Base-by-base conservation (phyloP, 2,888 invertebrate species). In the Erpobdella octoculata region DNA sequence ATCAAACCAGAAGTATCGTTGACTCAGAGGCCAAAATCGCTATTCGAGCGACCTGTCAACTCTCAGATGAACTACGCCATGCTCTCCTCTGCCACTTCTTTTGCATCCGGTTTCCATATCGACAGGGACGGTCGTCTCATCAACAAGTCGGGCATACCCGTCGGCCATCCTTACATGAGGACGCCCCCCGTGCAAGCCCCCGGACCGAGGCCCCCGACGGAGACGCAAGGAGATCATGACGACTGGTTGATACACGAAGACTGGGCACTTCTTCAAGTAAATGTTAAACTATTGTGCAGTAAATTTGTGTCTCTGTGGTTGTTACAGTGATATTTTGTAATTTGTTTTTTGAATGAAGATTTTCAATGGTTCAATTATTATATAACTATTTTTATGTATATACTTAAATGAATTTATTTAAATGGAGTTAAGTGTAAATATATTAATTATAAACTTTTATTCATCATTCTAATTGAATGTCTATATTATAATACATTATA, bases 231-330 rank as follows among this genome's bases (percentile, higher is more conserved):
- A 5, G 86, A 89, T 73, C 87, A 88, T 77, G 89, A 91, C 73
- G 93, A 93, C 78, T 96, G 95, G 95, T 87, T 90, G 75, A 88
- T 92, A 73, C 89, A 90, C 80, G 95, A 96, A 84, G 95, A 96
- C 83, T 90, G 91, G 86, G 89, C 91, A 35, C 86, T 95, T 72
- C 85, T 94, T 46, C 81, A 82, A 80, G 82, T 82, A n/a, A n/a
- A n/a, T n/a, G n/a, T n/a, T n/a, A n/a, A n/a, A n/a, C n/a, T n/a
- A n/a, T n/a, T n/a, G n/a, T n/a, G n/a, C n/a, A n/a, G n/a, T n/a
- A n/a, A n/a, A n/a, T n/a, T n/a, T n/a, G n/a, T n/a, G n/a, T n/a
- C n/a, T n/a, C n/a, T n/a, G n/a, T n/a, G n/a, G n/a, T n/a, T n/a
- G n/a, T n/a, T n/a, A n/a, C n/a, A n/a, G n/a, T n/a, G n/a, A n/a